These are phyloP conservation scores for Aricia artaxerxes DNA, from an alignment of 2,888 invertebrate genomes.

Conservation along the genomic window DNA sequence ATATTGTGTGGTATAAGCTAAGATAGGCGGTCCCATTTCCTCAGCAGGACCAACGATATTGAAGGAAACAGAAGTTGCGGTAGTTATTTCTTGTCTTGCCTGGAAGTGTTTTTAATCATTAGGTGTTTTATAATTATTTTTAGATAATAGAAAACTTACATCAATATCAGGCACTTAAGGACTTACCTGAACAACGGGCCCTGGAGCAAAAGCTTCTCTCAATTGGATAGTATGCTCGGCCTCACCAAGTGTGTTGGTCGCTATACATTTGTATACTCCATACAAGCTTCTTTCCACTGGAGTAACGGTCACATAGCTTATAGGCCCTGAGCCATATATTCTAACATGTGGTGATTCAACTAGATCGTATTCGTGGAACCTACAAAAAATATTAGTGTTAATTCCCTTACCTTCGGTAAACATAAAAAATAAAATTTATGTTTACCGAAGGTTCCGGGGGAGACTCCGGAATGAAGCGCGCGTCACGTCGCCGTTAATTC, in stretches of 20 bases:
- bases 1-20: conserved; percentile 87
- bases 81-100: conserved; percentile 84
- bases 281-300: conserved; percentile 85
- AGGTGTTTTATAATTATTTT: not conserved
- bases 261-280: conserved; percentile 89
- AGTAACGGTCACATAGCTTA: conserved; percentile 85
- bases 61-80: conserved; percentile 92
- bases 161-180: not conserved
- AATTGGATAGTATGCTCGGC: conserved; percentile 85
- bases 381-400: conserved; percentile 39
- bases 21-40: conserved; percentile 87
- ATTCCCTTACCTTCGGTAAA: too few relatives aligned
- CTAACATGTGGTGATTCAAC: conserved; percentile 80
- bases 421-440: too few relatives aligned
- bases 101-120: conserved; percentile 52
- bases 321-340: conserved; percentile 85
- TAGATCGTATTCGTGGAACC: conserved; percentile 77
- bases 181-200: conserved; percentile 77
- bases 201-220: conserved; percentile 87
- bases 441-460: too few relatives aligned
- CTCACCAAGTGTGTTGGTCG: conserved; percentile 87
- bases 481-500: too few relatives aligned
- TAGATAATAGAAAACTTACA: not conserved
- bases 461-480: too few relatives aligned
- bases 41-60: conserved; percentile 87